These are phyloP conservation scores for Anadara kagoshimensis DNA, from an alignment of 1,140 invertebrate species.

Conservation along the genomic window DNA sequence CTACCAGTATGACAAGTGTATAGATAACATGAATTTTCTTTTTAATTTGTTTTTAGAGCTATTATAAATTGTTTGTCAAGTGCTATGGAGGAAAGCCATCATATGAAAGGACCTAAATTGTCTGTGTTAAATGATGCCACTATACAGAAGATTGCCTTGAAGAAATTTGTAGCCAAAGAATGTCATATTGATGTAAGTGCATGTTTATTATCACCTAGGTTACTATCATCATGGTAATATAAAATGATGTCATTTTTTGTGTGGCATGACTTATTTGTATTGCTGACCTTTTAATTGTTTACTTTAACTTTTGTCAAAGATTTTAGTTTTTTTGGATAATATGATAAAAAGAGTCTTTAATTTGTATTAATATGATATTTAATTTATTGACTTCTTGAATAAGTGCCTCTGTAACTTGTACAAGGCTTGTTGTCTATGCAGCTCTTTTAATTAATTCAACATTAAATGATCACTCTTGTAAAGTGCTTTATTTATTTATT, in stretches of 20 bases:
- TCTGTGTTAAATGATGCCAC: conserved; percentile 64
- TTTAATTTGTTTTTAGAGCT: conserved; percentile 13
- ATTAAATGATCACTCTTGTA: too few relatives aligned
- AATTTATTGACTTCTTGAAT: too few relatives aligned
- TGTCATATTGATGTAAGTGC: conserved; percentile 43
- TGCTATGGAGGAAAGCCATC: not conserved
- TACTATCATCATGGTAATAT: too few relatives aligned
- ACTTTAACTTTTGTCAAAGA: not conserved
- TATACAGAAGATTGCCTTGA: conserved; percentile 60
- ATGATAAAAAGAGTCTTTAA: not conserved
- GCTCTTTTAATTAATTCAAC: too few relatives aligned
- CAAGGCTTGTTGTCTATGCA: too few relatives aligned
- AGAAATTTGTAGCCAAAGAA: conserved; percentile 62
- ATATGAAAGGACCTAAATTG: conserved; percentile 14
- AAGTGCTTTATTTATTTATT: not conserved
- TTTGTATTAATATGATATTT: too few relatives aligned
- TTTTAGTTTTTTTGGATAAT: conserved; percentile 5
- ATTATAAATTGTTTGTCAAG: conserved; percentile 15
- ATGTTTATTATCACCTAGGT: too few relatives aligned
- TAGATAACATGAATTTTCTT: not conserved
- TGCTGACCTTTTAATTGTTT: not conserved
- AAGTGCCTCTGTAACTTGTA: too few relatives aligned
- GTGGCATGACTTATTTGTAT: not conserved
- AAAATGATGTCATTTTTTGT: not conserved
- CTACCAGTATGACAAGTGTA: too few relatives aligned